These are phyloP conservation scores for Diadegma fenestrale DNA, from an alignment of 2,888 invertebrate genomes.

Conservation along the genomic window DNA sequence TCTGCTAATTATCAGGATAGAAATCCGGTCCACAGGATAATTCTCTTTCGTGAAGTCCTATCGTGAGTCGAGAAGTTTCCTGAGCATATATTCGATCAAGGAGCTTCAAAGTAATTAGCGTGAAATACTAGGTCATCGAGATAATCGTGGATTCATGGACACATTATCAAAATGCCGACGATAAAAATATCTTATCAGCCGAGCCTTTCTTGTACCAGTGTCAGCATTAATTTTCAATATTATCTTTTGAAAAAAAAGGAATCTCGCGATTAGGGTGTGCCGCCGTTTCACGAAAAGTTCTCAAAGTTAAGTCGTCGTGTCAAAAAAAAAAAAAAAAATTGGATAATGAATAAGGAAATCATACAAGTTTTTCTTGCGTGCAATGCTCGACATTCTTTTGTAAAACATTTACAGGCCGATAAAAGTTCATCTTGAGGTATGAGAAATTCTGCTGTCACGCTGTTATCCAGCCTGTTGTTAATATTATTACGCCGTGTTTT, in stretches of 20 bases:
- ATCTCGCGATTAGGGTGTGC: background rate
- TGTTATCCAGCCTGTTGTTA: conserved; percentile 40
- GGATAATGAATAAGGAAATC: conserved; percentile 8
- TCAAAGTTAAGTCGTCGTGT: background rate
- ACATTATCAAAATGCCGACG: background rate
- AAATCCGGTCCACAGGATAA: background rate
- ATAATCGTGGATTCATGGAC: background rate
- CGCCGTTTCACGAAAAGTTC: background rate
- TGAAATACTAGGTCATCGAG: background rate
- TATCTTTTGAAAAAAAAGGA: background rate
- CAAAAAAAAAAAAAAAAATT: background rate
- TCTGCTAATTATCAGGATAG: background rate
- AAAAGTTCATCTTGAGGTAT: conserved; percentile 42
- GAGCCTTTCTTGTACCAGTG: background rate
- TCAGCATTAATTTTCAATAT: background rate
- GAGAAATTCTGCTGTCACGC: conserved; percentile 39
- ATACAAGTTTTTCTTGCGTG: conserved; percentile 20
- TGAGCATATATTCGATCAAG: background rate
- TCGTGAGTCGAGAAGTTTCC: no score
- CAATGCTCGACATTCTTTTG: background rate
- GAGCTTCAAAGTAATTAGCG: background rate
- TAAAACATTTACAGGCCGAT: conserved; percentile 42
- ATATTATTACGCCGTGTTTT: conserved; percentile 56
- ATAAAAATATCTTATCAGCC: background rate
- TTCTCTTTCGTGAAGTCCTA: no score